These are phyloP conservation scores for Globicephala melas DNA, from an alignment of 2,113 vertebrate genomes.

Conservation along the genomic window DNA sequence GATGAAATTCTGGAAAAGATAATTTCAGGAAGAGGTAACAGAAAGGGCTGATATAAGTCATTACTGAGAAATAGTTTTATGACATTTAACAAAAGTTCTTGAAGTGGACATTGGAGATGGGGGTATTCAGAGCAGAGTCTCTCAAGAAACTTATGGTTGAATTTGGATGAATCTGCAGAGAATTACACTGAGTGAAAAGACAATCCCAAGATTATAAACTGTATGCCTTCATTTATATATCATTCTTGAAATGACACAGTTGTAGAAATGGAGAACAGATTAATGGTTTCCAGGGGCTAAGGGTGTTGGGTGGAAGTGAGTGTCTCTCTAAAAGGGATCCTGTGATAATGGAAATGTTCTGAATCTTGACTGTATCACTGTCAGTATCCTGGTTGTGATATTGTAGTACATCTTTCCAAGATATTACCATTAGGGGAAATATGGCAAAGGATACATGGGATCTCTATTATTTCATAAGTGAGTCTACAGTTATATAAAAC, in stretches of 20 bases:
- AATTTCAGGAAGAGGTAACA: background rate
- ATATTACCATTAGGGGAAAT: background rate
- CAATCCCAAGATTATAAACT: background rate
- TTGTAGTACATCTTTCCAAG: background rate
- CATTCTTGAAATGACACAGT: background rate
- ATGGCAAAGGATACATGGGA: background rate
- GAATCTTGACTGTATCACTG: background rate
- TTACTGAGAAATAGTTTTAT: background rate
- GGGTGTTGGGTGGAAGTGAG: background rate
- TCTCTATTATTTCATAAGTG: background rate
- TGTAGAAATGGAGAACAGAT: background rate
- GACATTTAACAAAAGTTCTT: background rate
- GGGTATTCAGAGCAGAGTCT: background rate
- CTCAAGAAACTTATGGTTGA: background rate
- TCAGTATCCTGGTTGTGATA: background rate
- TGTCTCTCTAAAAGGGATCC: background rate
- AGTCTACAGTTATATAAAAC: background rate
- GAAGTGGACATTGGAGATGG: background rate
- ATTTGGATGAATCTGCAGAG: background rate
- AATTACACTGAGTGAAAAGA: background rate
- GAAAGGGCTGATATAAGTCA: background rate
- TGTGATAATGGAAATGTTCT: background rate
- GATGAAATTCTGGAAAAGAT: background rate
- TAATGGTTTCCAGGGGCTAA: background rate
- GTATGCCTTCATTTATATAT: background rate